Evolutionary conservation across 2,888 invertebrate species (phyloP).

Genomic region (Crematogaster levior): DNA sequence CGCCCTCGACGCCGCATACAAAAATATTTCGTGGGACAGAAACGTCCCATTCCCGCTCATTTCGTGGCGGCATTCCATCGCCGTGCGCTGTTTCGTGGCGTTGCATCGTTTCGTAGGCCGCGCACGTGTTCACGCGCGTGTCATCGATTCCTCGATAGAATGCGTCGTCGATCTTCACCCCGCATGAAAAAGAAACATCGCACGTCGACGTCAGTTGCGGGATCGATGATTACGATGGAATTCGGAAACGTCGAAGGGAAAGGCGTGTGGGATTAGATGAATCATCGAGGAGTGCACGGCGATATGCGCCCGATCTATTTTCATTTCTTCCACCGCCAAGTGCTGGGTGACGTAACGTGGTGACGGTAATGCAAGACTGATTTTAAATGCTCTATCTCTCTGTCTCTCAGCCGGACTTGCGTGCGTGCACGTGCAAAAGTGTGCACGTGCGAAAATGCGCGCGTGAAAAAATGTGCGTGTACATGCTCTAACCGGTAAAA

Average conservation of each 20-base stretch:
- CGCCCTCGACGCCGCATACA: constrained; percentile 64
- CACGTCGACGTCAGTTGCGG: not conserved
- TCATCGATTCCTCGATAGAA: constrained; percentile 25
- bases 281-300: constrained; percentile 23
- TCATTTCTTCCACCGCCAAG: constrained; percentile 43
- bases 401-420: not conserved
- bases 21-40: constrained; percentile 69
- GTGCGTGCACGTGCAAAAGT: not conserved
- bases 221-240: constrained; percentile 13
- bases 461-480: not conserved
- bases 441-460: not conserved
- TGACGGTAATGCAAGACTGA: constrained; percentile 14
- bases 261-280: constrained; percentile 33
- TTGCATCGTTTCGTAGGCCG: constrained; percentile 12
- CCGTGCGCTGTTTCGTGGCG: constrained; percentile 50
- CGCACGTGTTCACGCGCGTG: constrained; percentile 41
- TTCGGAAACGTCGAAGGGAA: constrained; percentile 11
- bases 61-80: constrained; percentile 66
- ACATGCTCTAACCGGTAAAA: not conserved
- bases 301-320: constrained; percentile 40
- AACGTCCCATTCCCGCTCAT: constrained; percentile 60
- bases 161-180: not conserved
- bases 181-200: not conserved
- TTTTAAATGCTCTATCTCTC: not conserved
- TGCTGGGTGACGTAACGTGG: constrained; percentile 42